Base-by-base conservation (phyloP, 2,888 invertebrate genomes). In the Ichneumoninae sp. region DNA sequence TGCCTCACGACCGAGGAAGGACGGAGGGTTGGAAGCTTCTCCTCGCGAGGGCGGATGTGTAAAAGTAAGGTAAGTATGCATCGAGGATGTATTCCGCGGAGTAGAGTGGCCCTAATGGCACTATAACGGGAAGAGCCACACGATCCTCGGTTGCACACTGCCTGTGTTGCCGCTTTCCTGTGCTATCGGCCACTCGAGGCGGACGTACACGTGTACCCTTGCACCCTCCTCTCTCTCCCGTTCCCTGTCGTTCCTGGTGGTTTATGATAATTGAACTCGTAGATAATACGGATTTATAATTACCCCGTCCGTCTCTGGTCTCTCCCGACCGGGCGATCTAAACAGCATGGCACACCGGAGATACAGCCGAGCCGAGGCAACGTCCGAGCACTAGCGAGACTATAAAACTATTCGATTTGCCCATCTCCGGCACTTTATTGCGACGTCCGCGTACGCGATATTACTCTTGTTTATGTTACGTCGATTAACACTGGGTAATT, bases 211-310 rank as follows among this genome's bases (percentile, higher is more conserved):
- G n/a, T 50, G 30, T 57, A 57, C 30, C 3, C 50, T 80, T 22
- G 69, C 72, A 70, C 57, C 36, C 70, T 71, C 69, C 44, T 16
- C 44, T 47, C 44, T 47, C 81, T 75, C 65, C 47, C 62, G 44
- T 47, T 47, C 40, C 10, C 82, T 72, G 82, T 72, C 72, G 75
- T 82, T 66, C 75, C 71, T 44, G 68, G 62, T 79, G 84, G 81
- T 84, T 84, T 84, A 84, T 81, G 78, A 81, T 84, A 84, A 86
- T 86, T 86, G 84, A 86, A 81, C 80, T 81, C 78, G 71, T 83
- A 82, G 86, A 84, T 86, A 86, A 86, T 84, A 74, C 79, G 78
- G 75, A 86, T 86, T 86, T 86, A 84, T 86, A 86, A 86, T 86
- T 86, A 84, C 81, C 44, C 40, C 80, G 77, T 77, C 60, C 70